Evolutionary conservation across 2,888 invertebrate species (phyloP).

Genomic region (Neuroscelio doddi): DNA sequence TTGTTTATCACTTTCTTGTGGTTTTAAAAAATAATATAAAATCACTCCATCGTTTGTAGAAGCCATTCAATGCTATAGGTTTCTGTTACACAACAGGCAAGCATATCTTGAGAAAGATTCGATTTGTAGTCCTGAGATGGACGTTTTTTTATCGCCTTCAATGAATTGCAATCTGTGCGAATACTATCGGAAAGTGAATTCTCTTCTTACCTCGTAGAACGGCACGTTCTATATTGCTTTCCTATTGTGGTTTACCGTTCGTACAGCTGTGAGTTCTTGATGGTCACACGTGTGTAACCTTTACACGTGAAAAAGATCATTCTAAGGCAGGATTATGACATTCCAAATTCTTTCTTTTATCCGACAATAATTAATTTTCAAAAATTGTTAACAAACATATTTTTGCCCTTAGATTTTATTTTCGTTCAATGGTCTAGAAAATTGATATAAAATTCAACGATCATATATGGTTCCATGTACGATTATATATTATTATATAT

Average conservation of each 20-base stretch:
- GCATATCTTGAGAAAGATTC: conserved; percentile 28
- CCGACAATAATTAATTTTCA: too few relatives aligned
- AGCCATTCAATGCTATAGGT: conserved; percentile 17
- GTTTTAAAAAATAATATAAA: not conserved
- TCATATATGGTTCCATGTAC: too few relatives aligned
- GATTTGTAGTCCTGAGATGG: conserved; percentile 24
- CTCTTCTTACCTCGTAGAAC: conserved; percentile 18
- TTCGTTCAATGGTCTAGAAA: too few relatives aligned
- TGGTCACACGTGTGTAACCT: conserved; percentile 27
- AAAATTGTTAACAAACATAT: too few relatives aligned
- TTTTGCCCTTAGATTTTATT: too few relatives aligned
- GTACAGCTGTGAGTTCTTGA: conserved; percentile 33
- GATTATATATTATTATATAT: too few relatives aligned
- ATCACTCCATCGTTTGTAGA: conserved; percentile 8
- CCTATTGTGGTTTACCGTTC: conserved; percentile 40
- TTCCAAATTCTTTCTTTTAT: too few relatives aligned
- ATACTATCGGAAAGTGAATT: conserved; percentile 39
- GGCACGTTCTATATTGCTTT: conserved; percentile 41
- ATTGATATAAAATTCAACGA: too few relatives aligned
- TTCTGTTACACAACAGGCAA: conserved; percentile 19
- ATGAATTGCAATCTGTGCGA: conserved; percentile 27
- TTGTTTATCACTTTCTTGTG: too few relatives aligned
- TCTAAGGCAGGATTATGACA: too few relatives aligned
- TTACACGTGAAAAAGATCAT: conserved; percentile 18
- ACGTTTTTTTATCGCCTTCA: conserved; percentile 34